Evolutionary conservation across 2,113 vertebrate species (phyloP).

Genomic region (Periophthalmus modestus): DNA sequence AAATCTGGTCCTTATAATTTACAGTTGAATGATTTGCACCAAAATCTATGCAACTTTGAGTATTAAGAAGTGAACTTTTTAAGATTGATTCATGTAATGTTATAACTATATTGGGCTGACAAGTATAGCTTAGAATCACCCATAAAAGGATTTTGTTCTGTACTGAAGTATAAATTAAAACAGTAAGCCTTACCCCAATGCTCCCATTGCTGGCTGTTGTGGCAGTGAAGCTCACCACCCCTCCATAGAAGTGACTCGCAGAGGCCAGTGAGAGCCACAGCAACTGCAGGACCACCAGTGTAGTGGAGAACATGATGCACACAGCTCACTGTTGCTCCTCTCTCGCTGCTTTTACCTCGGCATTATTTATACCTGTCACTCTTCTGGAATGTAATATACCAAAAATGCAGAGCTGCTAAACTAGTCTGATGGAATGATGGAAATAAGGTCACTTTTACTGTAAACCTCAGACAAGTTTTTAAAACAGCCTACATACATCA

Average conservation of each 20-base stretch:
- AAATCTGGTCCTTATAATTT: no score
- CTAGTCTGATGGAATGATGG: conserved; percentile 25
- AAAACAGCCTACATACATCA: no score
- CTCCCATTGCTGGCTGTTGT: conserved; percentile 51
- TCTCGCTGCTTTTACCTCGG: background rate
- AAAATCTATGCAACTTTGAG: no score
- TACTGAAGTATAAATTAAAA: background rate
- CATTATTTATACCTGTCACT: conserved; percentile 33
- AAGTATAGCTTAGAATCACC: no score
- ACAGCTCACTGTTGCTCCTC: no score
- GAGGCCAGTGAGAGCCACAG: conserved; percentile 47
- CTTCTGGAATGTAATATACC: background rate
- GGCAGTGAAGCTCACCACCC: background rate
- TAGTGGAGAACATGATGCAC: conserved; percentile 40
- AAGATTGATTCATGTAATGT: no score
- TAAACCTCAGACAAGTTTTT: background rate
- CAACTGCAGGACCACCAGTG: conserved; percentile 41
- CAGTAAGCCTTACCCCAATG: conserved; percentile 12
- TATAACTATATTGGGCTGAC: no score
- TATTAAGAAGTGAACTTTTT: no score
- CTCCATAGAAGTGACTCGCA: conserved; percentile 40
- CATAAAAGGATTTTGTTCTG: no score
- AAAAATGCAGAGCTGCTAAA: conserved; percentile 22
- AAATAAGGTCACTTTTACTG: background rate
- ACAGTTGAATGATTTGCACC: no score